A percentile compares a stretch with the other conserved stretches of the same genome.
phyloP scores from a whole-genome alignment of 2,888 invertebrate species.

The Gerosis bhagava region DNA sequence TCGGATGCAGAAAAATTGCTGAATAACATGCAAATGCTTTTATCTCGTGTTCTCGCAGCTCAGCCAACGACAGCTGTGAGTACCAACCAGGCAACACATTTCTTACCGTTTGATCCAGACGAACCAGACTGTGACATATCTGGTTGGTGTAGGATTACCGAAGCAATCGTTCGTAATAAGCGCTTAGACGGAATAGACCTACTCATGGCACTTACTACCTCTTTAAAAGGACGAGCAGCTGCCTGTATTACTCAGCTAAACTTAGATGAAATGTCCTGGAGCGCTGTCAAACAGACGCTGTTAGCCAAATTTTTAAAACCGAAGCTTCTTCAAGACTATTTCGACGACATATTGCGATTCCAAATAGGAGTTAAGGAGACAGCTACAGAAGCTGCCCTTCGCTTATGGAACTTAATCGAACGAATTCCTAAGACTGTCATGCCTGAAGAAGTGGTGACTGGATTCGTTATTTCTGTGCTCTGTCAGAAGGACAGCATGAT shows the following conservation, averaged over 20 bases:
- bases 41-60: no score
- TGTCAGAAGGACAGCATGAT: slow-evolving; percentile 27
- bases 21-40: no score
- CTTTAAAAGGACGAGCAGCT: slow-evolving; percentile 36
- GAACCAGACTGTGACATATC: slow-evolving; percentile 33
- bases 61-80: no score
- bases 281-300: slow-evolving; percentile 30
- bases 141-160: slow-evolving; percentile 35
- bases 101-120: slow-evolving; percentile 36
- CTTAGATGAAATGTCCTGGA: slow-evolving; percentile 30
- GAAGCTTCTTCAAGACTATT: slow-evolving; percentile 35
- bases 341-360: slow-evolving; percentile 34
- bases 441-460: slow-evolving; percentile 30
- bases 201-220: slow-evolving; percentile 32
- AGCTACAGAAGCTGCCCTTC: slow-evolving; percentile 27
- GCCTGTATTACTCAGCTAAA: slow-evolving; percentile 33
- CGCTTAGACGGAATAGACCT: slow-evolving; percentile 34
- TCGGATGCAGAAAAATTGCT: no score
- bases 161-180: slow-evolving; percentile 26
- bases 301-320: slow-evolving; percentile 36
- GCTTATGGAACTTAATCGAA: slow-evolving; percentile 30
- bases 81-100: no score
- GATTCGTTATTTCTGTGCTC: slow-evolving; percentile 30
- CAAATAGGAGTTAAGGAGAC: slow-evolving; percentile 31
- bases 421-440: slow-evolving; percentile 27